Evolutionary conservation across 2,888 invertebrate species (phyloP).

Genomic region (Lutraria lutraria): DNA sequence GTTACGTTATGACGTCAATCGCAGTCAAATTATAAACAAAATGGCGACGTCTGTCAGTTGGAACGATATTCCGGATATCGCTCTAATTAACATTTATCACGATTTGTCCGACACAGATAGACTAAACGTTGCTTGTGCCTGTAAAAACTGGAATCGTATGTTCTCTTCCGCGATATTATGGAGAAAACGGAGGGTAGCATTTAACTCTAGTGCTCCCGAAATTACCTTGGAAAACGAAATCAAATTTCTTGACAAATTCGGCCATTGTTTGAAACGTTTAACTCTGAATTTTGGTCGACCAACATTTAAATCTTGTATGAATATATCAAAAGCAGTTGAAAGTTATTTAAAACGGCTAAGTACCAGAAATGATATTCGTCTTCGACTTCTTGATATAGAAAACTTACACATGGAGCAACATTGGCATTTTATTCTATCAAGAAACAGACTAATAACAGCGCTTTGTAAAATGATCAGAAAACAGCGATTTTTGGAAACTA

Average conservation of each 20-base stretch:
- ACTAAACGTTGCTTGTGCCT: slow-evolving; percentile 69
- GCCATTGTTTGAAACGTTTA: slow-evolving; percentile 65
- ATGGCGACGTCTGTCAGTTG: slow-evolving; percentile 58
- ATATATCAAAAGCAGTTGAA: slow-evolving; percentile 67
- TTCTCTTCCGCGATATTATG: slow-evolving; percentile 75
- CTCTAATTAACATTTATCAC: slow-evolving; percentile 73
- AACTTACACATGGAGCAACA: slow-evolving; percentile 68
- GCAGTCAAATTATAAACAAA: neutral
- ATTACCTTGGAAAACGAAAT: slow-evolving; percentile 61
- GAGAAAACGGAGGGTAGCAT: slow-evolving; percentile 68
- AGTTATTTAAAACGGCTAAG: slow-evolving; percentile 53
- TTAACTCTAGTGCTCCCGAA: slow-evolving; percentile 57
- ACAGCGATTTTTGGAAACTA: slow-evolving; percentile 61
- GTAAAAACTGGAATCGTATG: slow-evolving; percentile 75
- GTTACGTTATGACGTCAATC: slow-evolving; percentile 26
- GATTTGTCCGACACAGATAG: slow-evolving; percentile 70
- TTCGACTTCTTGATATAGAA: slow-evolving; percentile 65
- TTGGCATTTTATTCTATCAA: slow-evolving; percentile 72
- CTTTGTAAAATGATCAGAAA: slow-evolving; percentile 70
- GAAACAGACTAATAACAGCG: slow-evolving; percentile 65
- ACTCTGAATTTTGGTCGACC: slow-evolving; percentile 65
- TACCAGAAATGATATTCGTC: slow-evolving; percentile 58
- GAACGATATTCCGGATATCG: slow-evolving; percentile 73
- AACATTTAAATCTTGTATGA: slow-evolving; percentile 67
- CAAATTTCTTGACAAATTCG: slow-evolving; percentile 68